A percentile compares a stretch with the other conserved stretches of the same genome.
These are phyloP conservation scores for Phaenicophaeus curvirostris DNA, from an alignment of 2,797 vertebrate species.

Conservation along the genomic window DNA sequence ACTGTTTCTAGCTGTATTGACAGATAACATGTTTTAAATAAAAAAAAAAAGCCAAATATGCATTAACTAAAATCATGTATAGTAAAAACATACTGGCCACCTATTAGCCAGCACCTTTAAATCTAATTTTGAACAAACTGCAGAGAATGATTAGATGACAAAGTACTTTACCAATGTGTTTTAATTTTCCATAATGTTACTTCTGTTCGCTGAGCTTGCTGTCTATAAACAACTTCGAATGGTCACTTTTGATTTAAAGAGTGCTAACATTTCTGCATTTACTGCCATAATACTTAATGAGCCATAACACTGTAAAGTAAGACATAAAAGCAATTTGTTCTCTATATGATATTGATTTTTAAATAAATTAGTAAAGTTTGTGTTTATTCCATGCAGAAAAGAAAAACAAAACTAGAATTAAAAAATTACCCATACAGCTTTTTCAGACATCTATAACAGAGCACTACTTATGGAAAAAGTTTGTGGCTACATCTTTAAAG, in stretches of 20 bases:
- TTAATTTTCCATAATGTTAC: neutral
- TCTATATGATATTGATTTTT: conserved; percentile 66
- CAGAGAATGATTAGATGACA: conserved; percentile 13
- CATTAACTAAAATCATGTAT: neutral
- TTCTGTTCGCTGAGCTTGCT: conserved; percentile 19
- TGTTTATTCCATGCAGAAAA: conserved; percentile 11
- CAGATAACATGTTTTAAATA: neutral
- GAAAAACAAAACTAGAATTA: conserved; percentile 19
- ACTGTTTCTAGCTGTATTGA: neutral
- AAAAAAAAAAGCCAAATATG: neutral
- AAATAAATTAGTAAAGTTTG: conserved; percentile 62
- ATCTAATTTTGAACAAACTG: conserved; percentile 29
- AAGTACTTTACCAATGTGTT: conserved; percentile 19
- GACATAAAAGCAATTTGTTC: conserved; percentile 59
- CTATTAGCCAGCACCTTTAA: neutral
- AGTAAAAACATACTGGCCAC: neutral
- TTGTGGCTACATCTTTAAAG: neutral
- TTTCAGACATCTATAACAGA: neutral
- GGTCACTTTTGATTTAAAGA: conserved; percentile 56
- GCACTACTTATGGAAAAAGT: neutral
- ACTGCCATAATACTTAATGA: conserved; percentile 45
- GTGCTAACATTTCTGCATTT: conserved; percentile 54
- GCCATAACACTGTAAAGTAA: conserved; percentile 26
- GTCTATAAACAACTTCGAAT: neutral
- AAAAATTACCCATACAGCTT: neutral